phyloP scores from a whole-genome alignment of 2,888 invertebrate species.

The Rutpela maculata region DNA sequence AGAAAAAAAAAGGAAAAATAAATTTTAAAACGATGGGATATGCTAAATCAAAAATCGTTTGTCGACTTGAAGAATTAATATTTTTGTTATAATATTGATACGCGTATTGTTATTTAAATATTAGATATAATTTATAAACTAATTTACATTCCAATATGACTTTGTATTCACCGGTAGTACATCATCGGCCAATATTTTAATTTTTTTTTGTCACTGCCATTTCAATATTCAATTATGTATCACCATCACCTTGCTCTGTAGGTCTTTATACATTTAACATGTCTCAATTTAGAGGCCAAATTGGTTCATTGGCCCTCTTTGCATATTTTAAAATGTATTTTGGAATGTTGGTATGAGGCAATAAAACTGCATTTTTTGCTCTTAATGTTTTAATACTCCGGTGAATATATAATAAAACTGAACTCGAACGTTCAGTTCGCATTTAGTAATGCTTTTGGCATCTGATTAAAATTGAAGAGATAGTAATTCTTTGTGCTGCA shows the following conservation, averaged over 20 bases:
- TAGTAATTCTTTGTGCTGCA: no score
- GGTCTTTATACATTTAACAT: constrained; percentile 8
- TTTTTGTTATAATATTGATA: not conserved
- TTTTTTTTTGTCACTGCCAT: constrained; percentile 1
- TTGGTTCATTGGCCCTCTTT: constrained; percentile 37
- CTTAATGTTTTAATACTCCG: constrained; percentile 25
- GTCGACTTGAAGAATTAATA: no score
- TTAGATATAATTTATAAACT: not conserved
- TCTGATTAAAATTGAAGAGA: not conserved
- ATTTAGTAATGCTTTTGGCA: constrained; percentile 6
- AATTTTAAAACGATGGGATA: no score
- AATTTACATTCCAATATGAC: not conserved
- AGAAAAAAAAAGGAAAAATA: no score
- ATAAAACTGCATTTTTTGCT: constrained; percentile 37
- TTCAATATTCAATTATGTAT: constrained; percentile 6
- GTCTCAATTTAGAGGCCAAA: constrained; percentile 27
- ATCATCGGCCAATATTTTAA: not conserved
- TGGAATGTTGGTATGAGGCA: constrained; percentile 15
- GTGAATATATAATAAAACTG: not conserved
- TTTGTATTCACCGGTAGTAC: not conserved
- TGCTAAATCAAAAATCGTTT: no score
- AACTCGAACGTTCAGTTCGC: not conserved
- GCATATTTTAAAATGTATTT: constrained; percentile 34
- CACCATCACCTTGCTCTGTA: not conserved
- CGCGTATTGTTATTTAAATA: not conserved